A percentile compares a stretch with the other conserved stretches of the same genome.
Conservation (phyloP, 2,888 invertebrate species). For the Tanaodytes sp. region DNA sequence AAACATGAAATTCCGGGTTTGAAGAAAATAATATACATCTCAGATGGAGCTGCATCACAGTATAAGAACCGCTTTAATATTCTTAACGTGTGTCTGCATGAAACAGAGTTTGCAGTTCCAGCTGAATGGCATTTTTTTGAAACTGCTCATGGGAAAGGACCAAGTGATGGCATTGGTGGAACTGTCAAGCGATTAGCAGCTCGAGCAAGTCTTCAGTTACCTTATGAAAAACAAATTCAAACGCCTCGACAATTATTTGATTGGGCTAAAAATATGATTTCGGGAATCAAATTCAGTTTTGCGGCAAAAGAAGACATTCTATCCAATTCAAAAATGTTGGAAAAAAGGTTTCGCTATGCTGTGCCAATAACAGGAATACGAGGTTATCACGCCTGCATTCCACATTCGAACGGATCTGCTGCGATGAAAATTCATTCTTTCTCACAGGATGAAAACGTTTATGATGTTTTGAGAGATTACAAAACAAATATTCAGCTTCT, state of each 20-base stretch:
- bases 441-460: not conserved
- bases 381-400: not conserved
- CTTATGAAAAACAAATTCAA: no score
- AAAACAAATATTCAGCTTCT: no score
- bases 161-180: no score
- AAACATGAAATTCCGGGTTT: not conserved
- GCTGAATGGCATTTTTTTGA: no score
- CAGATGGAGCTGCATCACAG: slow-evolving; percentile 32
- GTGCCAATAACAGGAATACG: not conserved
- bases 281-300: slow-evolving; percentile 11
- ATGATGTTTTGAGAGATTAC: no score
- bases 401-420: not conserved
- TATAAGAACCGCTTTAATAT: slow-evolving; percentile 35
- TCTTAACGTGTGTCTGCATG: slow-evolving; percentile 21
- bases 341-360: not conserved
- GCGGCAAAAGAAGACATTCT: slow-evolving; percentile 6
- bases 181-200: no score
- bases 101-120: no score
- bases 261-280: slow-evolving; percentile 25
- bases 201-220: no score
- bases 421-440: not conserved
- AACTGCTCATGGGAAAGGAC: no score
- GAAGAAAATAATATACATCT: slow-evolving; percentile 37
- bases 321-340: not conserved
- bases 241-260: slow-evolving; percentile 26